phyloP scores from a whole-genome alignment of 2,797 vertebrate genomes.

The Rhinophrynus dorsalis region DNA sequence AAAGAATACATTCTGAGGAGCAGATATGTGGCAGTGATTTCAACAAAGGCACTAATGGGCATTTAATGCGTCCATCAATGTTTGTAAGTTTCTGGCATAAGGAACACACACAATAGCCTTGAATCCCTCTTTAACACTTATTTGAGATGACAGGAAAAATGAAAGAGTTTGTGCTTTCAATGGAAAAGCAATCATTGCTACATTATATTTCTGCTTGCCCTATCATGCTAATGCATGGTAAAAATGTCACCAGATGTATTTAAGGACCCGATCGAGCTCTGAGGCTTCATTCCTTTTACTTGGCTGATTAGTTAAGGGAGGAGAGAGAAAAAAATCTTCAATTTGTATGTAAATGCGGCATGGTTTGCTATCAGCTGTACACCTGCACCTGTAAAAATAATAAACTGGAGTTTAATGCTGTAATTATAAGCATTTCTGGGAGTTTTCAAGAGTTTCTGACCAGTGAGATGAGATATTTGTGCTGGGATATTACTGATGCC shows the following conservation, averaged over 20 bases:
- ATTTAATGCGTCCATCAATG: constrained; percentile 99
- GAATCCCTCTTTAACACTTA: constrained; percentile 99
- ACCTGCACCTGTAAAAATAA: constrained; percentile 99
- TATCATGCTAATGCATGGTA: constrained; percentile 99
- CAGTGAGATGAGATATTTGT: constrained; percentile 74
- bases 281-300: constrained; percentile 98
- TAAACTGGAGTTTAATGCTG: constrained; percentile 98
- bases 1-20: constrained; percentile 97
- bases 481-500: constrained; percentile 72
- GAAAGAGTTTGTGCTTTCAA: constrained; percentile 99
- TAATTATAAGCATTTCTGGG: constrained; percentile 99
- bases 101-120: constrained; percentile 97
- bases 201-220: constrained; percentile 99
- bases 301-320: constrained; percentile 92
- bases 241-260: constrained; percentile 99
- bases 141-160: constrained; percentile 99
- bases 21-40: constrained; percentile 91
- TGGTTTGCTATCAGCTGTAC: constrained; percentile 96
- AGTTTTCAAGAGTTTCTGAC: constrained; percentile 76
- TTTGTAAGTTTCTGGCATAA: constrained; percentile 98
- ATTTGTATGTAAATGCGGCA: constrained; percentile 99
- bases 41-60: constrained; percentile 97
- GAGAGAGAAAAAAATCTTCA: constrained; percentile 88
- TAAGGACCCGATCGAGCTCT: constrained; percentile 99
- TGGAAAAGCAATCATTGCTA: constrained; percentile 99